These are phyloP conservation scores for Nothocercus julius DNA, from an alignment of 2,113 vertebrate species.

Conservation along the genomic window DNA sequence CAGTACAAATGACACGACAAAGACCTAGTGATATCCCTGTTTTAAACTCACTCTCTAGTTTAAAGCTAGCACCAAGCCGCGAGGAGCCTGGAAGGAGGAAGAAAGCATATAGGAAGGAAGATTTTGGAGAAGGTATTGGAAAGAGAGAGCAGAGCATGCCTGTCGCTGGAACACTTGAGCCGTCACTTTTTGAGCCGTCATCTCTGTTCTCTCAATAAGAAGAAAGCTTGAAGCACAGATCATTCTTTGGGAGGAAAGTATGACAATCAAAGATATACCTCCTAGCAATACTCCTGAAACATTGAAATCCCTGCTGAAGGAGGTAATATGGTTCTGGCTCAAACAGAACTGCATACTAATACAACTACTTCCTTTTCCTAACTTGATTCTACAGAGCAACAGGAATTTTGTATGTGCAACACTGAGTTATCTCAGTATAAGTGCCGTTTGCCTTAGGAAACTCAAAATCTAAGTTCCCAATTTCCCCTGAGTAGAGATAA, in stretches of 20 bases:
- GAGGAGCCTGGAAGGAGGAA: neutral
- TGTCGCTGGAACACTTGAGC: neutral
- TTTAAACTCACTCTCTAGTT: neutral
- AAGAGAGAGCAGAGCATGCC: neutral
- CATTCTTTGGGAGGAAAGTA: fast-evolving
- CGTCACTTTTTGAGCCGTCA: neutral
- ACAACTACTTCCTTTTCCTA: neutral
- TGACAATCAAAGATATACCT: neutral
- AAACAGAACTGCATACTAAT: neutral
- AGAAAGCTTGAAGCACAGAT: neutral
- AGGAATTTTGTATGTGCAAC: neutral
- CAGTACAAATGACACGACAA: neutral
- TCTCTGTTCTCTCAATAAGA: neutral
- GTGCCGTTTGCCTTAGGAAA: neutral
- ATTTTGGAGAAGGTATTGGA: neutral
- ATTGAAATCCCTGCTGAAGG: neutral
- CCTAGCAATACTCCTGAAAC: neutral
- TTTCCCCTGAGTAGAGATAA: neutral
- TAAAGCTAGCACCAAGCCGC: neutral
- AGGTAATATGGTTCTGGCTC: neutral
- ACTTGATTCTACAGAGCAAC: neutral
- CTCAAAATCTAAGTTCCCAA: neutral
- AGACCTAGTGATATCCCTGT: conserved; percentile 13
- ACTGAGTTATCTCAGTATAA: neutral
- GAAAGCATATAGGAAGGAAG: neutral